Evolutionary conservation across 2,113 vertebrate species (phyloP).

Genomic region (Siniperca chuatsi): DNA sequence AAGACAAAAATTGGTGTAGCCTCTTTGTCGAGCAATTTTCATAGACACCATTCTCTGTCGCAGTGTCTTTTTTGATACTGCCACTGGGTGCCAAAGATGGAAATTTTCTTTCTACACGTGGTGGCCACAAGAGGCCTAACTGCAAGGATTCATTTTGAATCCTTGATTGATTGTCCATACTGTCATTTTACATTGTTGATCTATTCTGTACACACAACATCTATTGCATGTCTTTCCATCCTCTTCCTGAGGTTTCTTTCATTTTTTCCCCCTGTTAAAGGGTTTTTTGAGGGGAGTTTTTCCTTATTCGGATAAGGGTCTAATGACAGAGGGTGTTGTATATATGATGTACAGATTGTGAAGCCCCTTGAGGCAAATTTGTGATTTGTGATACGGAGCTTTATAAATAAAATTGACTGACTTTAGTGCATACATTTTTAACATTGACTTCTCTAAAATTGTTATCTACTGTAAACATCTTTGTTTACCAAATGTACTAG

Average conservation of each 20-base stretch:
- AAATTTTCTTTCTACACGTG: neutral
- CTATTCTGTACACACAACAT: neutral
- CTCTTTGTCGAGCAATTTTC: neutral
- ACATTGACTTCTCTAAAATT: neutral
- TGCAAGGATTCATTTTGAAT: neutral
- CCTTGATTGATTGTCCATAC: neutral
- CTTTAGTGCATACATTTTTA: neutral
- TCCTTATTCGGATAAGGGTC: neutral
- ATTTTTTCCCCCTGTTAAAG: neutral
- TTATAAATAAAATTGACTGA: neutral
- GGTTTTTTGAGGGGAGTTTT: neutral
- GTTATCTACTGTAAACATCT: neutral
- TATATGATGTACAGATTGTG: neutral
- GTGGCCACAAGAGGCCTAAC: neutral
- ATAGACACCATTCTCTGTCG: neutral
- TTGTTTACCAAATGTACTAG: neutral
- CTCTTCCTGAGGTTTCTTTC: neutral
- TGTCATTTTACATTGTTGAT: neutral
- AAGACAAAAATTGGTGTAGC: neutral
- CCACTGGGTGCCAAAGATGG: too few relatives aligned
- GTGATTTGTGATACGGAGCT: neutral
- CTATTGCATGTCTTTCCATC: too few relatives aligned
- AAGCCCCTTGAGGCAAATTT: neutral
- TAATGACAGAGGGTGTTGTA: neutral
- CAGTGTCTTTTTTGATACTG: too few relatives aligned